Percentiles rank a stretch among this genome's conserved stretches.
These are phyloP conservation scores for Mirounga angustirostris DNA, from an alignment of 2,113 vertebrate genomes.

Conservation along the genomic window DNA sequence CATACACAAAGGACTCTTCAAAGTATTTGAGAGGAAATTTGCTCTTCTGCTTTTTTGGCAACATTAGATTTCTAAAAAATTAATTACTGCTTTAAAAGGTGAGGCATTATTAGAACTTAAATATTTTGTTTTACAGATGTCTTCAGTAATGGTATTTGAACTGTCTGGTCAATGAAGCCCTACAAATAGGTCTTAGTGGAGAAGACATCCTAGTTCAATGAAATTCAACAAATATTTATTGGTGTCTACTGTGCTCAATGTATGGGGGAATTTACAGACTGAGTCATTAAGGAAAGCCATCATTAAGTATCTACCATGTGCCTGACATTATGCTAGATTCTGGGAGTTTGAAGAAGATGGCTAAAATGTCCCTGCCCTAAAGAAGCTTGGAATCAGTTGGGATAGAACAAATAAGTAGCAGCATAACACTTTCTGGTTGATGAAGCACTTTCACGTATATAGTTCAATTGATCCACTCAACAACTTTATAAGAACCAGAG, in stretches of 20 bases:
- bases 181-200: neutral
- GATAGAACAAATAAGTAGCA: neutral
- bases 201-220: neutral
- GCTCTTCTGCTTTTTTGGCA: neutral
- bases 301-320: neutral
- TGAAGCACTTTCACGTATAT: neutral
- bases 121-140: conserved; percentile 15
- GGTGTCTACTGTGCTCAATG: neutral
- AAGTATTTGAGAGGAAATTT: conserved; percentile 44
- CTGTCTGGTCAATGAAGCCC: neutral
- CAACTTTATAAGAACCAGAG: neutral
- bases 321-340: neutral
- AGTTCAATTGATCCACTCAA: neutral
- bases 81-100: neutral
- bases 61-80: neutral
- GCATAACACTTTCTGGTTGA: neutral
- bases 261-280: neutral
- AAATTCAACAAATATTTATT: neutral
- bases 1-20: neutral
- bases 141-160: conserved; percentile 8
- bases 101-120: neutral
- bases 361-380: neutral
- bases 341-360: neutral
- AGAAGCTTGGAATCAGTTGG: neutral
- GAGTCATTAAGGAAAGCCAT: neutral